phyloP scores from a whole-genome alignment of 2,888 invertebrate species.

The Philereme vetulata region DNA sequence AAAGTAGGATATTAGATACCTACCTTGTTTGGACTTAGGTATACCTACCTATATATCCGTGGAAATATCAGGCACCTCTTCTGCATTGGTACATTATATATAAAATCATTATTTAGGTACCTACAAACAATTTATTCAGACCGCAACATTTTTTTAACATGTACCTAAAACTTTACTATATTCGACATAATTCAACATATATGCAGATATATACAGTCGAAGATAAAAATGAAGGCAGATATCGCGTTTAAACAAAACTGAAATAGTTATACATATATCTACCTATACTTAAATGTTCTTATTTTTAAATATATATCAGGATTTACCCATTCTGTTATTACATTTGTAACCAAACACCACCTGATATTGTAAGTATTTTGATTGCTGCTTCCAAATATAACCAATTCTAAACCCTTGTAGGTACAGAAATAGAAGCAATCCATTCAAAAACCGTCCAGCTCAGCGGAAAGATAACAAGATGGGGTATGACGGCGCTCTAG shows the following conservation, averaged over 20 bases:
- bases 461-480: constrained; percentile 42
- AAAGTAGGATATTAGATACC: constrained; percentile 36
- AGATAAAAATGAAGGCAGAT: too few relatives aligned
- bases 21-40: background rate
- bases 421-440: constrained; percentile 18
- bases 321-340: background rate
- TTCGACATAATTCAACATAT: too few relatives aligned
- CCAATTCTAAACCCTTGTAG: constrained; percentile 7
- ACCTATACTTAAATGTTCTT: too few relatives aligned
- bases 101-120: too few relatives aligned
- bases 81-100: too few relatives aligned
- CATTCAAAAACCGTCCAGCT: constrained; percentile 29
- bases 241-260: too few relatives aligned
- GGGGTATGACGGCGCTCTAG: constrained; percentile 26
- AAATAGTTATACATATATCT: too few relatives aligned
- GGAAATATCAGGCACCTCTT: constrained; percentile 7
- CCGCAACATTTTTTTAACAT: too few relatives aligned
- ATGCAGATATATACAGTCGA: too few relatives aligned
- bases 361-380: background rate
- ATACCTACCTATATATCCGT: constrained; percentile 5
- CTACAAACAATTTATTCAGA: too few relatives aligned
- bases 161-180: too few relatives aligned
- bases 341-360: background rate
- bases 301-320: too few relatives aligned
- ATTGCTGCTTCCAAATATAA: background rate